Conservation (phyloP, 2,113 vertebrate species). For the Grammomys surdaster region DNA sequence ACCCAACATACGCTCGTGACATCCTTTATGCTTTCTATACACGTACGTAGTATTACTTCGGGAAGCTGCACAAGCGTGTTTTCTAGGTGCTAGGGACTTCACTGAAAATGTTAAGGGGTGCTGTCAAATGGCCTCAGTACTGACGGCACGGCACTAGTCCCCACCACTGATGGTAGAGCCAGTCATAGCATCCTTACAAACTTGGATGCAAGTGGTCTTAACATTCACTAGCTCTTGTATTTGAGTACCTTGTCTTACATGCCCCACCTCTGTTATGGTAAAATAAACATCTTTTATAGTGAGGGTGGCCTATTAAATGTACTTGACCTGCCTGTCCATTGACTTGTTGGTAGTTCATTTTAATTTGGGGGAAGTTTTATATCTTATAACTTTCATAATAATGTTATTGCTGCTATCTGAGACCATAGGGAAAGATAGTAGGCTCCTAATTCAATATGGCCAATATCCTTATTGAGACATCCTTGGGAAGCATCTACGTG, state of each 20-base stretch:
- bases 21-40: not conserved
- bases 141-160: not conserved
- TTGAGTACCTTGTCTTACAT: not conserved
- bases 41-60: not conserved
- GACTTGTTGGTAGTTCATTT: not conserved
- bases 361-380: slow-evolving; percentile 4
- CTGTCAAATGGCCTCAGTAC: fast-evolving
- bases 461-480: no score
- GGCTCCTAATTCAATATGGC: no score
- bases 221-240: not conserved
- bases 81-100: not conserved
- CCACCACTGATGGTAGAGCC: not conserved
- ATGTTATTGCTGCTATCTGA: no score
- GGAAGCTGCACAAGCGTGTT: not conserved
- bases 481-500: no score
- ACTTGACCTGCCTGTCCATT: not conserved
- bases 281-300: not conserved
- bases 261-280: not conserved
- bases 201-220: not conserved
- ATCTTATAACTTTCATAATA: not conserved
- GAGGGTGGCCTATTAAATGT: not conserved
- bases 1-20: not conserved
- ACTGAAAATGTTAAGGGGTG: not conserved
- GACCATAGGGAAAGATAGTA: no score
- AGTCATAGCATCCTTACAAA: not conserved